Conservation (phyloP, 2,888 invertebrate genomes). For the Itoplectis maculator region DNA sequence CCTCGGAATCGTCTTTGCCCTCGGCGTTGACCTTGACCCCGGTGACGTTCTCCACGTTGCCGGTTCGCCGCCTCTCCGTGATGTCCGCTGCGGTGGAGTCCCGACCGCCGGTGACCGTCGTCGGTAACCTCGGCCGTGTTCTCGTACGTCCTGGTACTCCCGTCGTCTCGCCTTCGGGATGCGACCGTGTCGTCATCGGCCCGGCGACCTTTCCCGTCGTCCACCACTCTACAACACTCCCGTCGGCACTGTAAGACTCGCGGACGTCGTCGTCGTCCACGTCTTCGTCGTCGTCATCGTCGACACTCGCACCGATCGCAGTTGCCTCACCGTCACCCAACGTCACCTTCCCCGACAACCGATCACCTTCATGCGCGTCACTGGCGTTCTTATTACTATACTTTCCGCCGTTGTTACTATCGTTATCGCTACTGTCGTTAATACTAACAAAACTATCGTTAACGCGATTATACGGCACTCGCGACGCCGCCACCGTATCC, state of each 20-base stretch:
- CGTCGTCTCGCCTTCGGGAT: slow-evolving; percentile 78
- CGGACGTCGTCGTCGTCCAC: not conserved
- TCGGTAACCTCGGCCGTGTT: slow-evolving; percentile 74
- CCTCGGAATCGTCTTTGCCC: slow-evolving; percentile 59
- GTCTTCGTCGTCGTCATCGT: slow-evolving; percentile 1
- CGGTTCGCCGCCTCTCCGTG: slow-evolving; percentile 66
- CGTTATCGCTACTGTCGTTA: slow-evolving; percentile 39
- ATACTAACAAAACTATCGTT: slow-evolving; percentile 48
- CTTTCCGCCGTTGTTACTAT: slow-evolving; percentile 51
- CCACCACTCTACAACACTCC: slow-evolving; percentile 68
- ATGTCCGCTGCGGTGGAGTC: slow-evolving; percentile 63
- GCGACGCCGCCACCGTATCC: slow-evolving; percentile 48
- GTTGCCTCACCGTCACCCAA: slow-evolving; percentile 67
- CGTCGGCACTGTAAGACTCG: slow-evolving; percentile 42
- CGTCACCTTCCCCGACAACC: slow-evolving; percentile 28
- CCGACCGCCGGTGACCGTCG: slow-evolving; percentile 44
- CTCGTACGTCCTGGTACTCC: slow-evolving; percentile 78
- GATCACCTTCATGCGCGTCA: slow-evolving; percentile 29
- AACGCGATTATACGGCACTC: slow-evolving; percentile 47
- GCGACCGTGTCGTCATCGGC: slow-evolving; percentile 82
- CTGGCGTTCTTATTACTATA: slow-evolving; percentile 47
- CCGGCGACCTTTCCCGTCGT: slow-evolving; percentile 78
- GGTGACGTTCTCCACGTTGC: slow-evolving; percentile 65
- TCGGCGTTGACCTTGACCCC: slow-evolving; percentile 72
- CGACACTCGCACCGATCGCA: slow-evolving; percentile 55